A percentile compares a stretch with the other conserved stretches of the same genome.
These are phyloP conservation scores for Hypsopygia costalis DNA, from an alignment of 2,888 invertebrate genomes.

Conservation along the genomic window DNA sequence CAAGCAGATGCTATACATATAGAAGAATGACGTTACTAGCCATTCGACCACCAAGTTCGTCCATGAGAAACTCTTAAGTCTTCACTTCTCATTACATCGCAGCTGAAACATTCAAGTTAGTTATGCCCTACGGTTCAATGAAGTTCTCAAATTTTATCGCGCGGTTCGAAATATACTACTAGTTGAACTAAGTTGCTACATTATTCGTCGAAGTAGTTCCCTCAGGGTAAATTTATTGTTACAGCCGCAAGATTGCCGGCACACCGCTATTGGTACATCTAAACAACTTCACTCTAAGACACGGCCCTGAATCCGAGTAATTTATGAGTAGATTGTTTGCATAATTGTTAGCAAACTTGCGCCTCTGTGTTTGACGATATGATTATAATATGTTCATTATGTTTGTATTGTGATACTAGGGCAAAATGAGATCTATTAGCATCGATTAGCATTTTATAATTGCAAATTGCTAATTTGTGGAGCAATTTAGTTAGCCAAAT, in stretches of 20 bases:
- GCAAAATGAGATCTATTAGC: too few relatives aligned
- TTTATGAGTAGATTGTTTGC: constrained; percentile 19
- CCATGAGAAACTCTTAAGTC: too few relatives aligned
- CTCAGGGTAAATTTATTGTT: constrained; percentile 19
- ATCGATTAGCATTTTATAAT: too few relatives aligned
- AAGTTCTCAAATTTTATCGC: not conserved
- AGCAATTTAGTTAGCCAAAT: too few relatives aligned
- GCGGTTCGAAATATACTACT: not conserved
- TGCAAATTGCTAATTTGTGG: too few relatives aligned
- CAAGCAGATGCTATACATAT: too few relatives aligned
- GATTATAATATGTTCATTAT: not conserved
- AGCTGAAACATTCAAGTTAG: not conserved
- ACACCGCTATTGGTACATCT: constrained; percentile 11
- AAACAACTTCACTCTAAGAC: constrained; percentile 17
- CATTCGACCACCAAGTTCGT: too few relatives aligned
- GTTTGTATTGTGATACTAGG: too few relatives aligned
- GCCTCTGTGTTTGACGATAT: constrained; percentile 2
- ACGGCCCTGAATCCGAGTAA: constrained; percentile 6
- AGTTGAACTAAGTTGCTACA: constrained; percentile 15
- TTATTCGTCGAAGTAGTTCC: constrained; percentile 16
- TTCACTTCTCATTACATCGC: too few relatives aligned
- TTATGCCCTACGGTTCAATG: not conserved
- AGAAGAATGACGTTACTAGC: too few relatives aligned
- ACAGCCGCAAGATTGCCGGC: constrained; percentile 16
- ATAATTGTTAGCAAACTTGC: constrained; percentile 14